These are phyloP conservation scores for Drosophila buzzatii DNA, from an alignment of 2,888 invertebrate species.

Conservation along the genomic window DNA sequence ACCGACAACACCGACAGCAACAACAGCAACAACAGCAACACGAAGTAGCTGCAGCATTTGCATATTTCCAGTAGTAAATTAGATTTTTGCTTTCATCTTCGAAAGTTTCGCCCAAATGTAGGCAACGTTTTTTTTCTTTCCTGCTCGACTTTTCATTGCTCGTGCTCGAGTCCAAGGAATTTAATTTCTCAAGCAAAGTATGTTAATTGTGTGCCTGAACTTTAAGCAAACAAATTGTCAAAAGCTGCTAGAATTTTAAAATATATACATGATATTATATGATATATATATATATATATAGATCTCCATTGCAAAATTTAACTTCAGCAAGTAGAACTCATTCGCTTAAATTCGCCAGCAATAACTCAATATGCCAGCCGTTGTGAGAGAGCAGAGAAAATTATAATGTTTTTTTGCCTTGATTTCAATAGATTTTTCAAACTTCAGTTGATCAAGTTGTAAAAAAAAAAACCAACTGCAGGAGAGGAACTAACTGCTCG, in stretches of 20 bases:
- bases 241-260: not conserved
- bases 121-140: slow-evolving; percentile 29
- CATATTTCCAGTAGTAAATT: slow-evolving; percentile 61
- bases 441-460: slow-evolving; percentile 1
- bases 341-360: not conserved
- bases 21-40: slow-evolving; percentile 9
- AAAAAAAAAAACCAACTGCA: slow-evolving; percentile 7
- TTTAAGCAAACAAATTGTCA: not conserved
- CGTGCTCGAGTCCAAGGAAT: not conserved
- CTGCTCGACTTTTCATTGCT: not conserved
- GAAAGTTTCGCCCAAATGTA: slow-evolving; percentile 34
- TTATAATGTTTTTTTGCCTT: slow-evolving; percentile 2
- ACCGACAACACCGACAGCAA: slow-evolving; percentile 6
- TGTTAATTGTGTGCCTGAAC: not conserved
- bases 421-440: slow-evolving; percentile 7
- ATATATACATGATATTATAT: no score
- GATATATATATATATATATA: not conserved
- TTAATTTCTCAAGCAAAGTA: not conserved
- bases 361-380: not conserved
- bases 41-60: slow-evolving; percentile 43
- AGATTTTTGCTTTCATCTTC: slow-evolving; percentile 57
- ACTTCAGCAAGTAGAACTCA: no score
- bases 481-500: no score
- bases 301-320: no score
- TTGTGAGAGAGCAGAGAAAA: not conserved